Conservation (phyloP, 2,113 vertebrate genomes). For the Leptodactylus fuscus region DNA sequence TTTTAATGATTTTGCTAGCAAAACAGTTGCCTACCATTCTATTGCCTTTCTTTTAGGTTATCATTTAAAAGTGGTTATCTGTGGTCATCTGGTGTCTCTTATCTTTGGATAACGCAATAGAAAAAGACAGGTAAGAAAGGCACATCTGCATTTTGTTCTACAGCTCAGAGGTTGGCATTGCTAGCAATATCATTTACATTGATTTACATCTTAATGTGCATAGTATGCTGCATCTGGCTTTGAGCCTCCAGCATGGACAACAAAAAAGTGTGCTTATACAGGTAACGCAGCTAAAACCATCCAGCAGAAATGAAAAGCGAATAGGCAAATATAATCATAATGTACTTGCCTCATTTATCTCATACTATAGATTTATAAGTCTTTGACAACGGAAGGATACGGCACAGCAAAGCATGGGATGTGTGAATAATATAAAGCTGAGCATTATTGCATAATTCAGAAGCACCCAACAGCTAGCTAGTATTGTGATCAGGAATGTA, state of each 20-base stretch:
- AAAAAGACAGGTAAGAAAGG: too few relatives aligned
- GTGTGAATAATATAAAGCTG: neutral
- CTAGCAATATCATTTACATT: neutral
- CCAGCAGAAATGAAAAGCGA: neutral
- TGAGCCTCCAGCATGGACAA: neutral
- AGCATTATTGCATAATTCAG: conserved; percentile 28
- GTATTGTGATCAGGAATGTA: conserved; percentile 29
- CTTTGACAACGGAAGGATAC: neutral
- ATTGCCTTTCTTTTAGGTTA: too few relatives aligned
- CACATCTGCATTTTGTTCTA: neutral
- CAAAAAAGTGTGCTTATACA: neutral
- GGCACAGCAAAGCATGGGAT: conserved; percentile 10
- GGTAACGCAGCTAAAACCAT: neutral
- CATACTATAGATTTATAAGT: neutral
- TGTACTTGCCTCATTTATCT: neutral
- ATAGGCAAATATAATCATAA: neutral
- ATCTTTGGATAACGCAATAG: too few relatives aligned
- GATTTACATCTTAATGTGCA: neutral
- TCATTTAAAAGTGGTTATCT: too few relatives aligned
- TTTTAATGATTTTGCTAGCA: too few relatives aligned
- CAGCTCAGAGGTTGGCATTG: neutral
- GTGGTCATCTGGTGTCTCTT: too few relatives aligned
- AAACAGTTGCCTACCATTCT: too few relatives aligned
- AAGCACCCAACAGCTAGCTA: conserved; percentile 14
- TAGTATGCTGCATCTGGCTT: too few relatives aligned